Conservation (phyloP, 2,797 vertebrate genomes). For the Delichon dasypus region DNA sequence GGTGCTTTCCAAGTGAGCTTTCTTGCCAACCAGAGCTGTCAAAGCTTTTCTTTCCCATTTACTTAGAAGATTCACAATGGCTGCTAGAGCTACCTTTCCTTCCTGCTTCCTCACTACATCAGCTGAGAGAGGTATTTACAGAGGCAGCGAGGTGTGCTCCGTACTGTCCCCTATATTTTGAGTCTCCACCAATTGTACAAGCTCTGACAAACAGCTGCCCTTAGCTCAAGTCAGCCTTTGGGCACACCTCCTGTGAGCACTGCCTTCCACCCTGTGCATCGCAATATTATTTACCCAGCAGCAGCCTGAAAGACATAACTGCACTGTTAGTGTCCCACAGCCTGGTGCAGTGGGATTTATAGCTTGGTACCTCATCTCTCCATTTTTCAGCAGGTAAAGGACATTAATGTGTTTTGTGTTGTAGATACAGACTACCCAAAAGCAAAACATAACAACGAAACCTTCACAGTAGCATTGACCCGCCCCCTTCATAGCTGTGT, state of each 20-base stretch:
- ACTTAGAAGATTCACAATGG: neutral
- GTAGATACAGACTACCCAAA: neutral
- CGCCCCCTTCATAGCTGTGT: neutral
- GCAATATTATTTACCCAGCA: neutral
- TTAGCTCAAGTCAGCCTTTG: neutral
- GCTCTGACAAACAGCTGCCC: neutral
- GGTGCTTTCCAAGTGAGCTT: neutral
- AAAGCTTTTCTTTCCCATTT: neutral
- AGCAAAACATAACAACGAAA: neutral
- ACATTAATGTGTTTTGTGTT: neutral
- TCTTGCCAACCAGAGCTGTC: neutral
- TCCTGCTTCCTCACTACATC: neutral
- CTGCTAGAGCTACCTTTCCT: neutral
- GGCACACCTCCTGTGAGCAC: fast-evolving
- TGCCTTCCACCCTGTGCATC: neutral
- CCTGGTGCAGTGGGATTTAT: neutral
- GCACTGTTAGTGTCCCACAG: neutral
- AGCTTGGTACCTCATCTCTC: neutral
- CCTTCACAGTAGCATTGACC: neutral
- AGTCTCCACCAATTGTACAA: fast-evolving
- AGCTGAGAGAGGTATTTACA: neutral
- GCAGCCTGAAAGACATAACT: neutral
- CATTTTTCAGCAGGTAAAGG: neutral
- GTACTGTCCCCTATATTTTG: neutral
- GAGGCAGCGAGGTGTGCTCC: neutral